A percentile compares a stretch with the other conserved stretches of the same genome.
Conservation (phyloP, 2,888 invertebrate species). For the Subacronicta megacephala region DNA sequence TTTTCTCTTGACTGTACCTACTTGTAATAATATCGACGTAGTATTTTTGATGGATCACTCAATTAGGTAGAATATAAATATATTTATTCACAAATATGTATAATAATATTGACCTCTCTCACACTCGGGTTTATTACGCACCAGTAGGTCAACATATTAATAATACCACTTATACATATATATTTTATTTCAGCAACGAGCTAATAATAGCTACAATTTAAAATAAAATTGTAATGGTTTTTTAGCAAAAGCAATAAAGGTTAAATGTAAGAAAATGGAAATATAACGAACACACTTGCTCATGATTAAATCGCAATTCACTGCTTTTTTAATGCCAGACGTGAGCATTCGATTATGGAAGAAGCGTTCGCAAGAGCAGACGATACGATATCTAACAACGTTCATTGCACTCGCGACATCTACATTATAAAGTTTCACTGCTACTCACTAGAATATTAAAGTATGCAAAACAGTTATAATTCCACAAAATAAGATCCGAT, state of each 20-base stretch:
- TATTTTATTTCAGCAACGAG: too few relatives aligned
- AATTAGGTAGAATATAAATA: too few relatives aligned
- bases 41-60: too few relatives aligned
- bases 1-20: too few relatives aligned
- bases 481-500: conserved; percentile 34
- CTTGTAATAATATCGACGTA: too few relatives aligned
- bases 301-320: conserved; percentile 59
- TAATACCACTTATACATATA: too few relatives aligned
- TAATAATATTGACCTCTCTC: too few relatives aligned
- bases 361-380: conserved; percentile 59
- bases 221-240: too few relatives aligned
- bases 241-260: not conserved
- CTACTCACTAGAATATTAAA: conserved; percentile 32
- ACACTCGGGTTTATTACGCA: too few relatives aligned
- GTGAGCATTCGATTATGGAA: conserved; percentile 61
- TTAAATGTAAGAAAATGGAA: conserved; percentile 38
- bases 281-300: conserved; percentile 36
- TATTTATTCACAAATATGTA: too few relatives aligned
- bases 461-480: conserved; percentile 24
- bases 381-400: conserved; percentile 50
- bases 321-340: conserved; percentile 45
- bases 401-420: conserved; percentile 54
- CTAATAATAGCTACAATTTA: not conserved
- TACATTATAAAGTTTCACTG: conserved; percentile 29
- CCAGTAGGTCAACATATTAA: too few relatives aligned